These are phyloP conservation scores for Perizoma flavofasciatum DNA, from an alignment of 2,888 invertebrate species.

Conservation along the genomic window DNA sequence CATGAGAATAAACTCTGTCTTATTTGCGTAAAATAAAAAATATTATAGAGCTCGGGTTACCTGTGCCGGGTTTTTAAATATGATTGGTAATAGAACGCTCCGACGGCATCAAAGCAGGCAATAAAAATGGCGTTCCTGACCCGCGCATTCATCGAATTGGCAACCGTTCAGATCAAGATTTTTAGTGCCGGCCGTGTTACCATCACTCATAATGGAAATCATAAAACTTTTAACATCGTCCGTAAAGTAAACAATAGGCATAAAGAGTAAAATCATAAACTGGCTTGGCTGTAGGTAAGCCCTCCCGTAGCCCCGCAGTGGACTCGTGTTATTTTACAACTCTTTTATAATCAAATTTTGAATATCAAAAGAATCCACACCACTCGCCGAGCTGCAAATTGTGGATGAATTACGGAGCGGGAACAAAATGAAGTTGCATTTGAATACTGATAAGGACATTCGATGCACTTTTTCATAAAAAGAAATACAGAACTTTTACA, in stretches of 20 bases:
- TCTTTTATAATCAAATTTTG: slow-evolving; percentile 54
- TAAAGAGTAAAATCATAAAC: slow-evolving; percentile 70
- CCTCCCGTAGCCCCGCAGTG: slow-evolving; percentile 57
- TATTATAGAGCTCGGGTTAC: slow-evolving; percentile 32
- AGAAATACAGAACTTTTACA: background rate
- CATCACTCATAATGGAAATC: slow-evolving; percentile 74
- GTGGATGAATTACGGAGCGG: slow-evolving; percentile 37
- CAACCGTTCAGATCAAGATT: slow-evolving; percentile 76
- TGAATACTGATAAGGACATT: slow-evolving; percentile 7
- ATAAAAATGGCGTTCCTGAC: slow-evolving; percentile 57
- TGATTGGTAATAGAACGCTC: slow-evolving; percentile 50
- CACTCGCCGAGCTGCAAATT: slow-evolving; percentile 38
- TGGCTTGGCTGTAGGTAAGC: slow-evolving; percentile 50
- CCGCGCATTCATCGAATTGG: slow-evolving; percentile 69
- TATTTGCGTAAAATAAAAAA: slow-evolving; percentile 27
- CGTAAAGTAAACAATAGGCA: slow-evolving; percentile 81
- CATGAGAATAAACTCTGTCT: slow-evolving; percentile 42
- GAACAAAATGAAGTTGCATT: slow-evolving; percentile 30
- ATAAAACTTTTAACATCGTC: slow-evolving; percentile 75
- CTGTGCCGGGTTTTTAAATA: slow-evolving; percentile 32
- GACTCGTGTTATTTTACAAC: slow-evolving; percentile 52
- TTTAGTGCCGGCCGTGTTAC: slow-evolving; percentile 53
- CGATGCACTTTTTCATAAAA: background rate
- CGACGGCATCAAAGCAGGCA: slow-evolving; percentile 53
- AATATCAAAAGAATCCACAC: slow-evolving; percentile 49